Percentiles rank a stretch among this genome's conserved stretches.
phyloP scores from a whole-genome alignment of 2,113 vertebrate genomes.

The Mixornis gularis region DNA sequence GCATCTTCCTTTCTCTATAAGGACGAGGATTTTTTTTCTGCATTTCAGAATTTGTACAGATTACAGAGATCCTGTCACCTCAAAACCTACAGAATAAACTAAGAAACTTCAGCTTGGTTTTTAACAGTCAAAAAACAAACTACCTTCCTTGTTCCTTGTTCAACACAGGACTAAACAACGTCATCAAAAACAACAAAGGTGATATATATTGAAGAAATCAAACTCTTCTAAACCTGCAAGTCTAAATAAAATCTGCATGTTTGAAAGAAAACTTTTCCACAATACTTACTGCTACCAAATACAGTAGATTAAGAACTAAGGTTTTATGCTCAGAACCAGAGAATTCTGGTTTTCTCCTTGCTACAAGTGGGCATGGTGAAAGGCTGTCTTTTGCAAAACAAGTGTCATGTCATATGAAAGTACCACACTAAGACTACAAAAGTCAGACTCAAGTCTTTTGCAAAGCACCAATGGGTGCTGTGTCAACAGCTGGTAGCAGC shows the following conservation, averaged over 20 bases:
- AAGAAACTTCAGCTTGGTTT: not conserved
- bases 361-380: not conserved
- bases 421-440: not conserved
- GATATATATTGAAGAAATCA: not conserved
- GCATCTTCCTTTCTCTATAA: not conserved
- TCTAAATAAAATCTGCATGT: not conserved
- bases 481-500: not conserved
- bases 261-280: not conserved
- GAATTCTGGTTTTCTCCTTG: not conserved
- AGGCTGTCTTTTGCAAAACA: not conserved
- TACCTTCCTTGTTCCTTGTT: not conserved
- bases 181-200: not conserved
- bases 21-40: not conserved
- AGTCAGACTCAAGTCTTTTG: not conserved
- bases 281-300: not conserved
- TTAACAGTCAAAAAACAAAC: not conserved
- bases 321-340: not conserved
- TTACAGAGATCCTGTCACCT: not conserved
- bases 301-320: not conserved
- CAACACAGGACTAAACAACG: not conserved
- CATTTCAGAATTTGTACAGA: not conserved
- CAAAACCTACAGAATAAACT: not conserved
- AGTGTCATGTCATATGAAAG: not conserved
- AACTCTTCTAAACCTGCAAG: not conserved
- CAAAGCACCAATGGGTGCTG: not conserved